Percentiles rank a stretch among this genome's conserved stretches.
Conservation (phyloP, 2,113 vertebrate genomes). For the Rattus rattus region DNA sequence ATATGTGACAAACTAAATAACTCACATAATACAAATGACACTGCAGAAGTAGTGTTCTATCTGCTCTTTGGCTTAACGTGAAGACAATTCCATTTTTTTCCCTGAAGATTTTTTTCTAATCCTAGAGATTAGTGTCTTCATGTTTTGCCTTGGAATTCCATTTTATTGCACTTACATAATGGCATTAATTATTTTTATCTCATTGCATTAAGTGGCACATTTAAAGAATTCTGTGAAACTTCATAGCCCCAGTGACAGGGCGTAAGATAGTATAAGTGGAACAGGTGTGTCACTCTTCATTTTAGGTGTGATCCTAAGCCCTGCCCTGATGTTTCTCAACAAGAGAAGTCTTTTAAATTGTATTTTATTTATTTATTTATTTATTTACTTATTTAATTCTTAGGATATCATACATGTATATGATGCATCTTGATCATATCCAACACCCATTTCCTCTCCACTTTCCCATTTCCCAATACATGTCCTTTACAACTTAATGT, state of each 20-base stretch:
- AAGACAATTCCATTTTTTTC: neutral
- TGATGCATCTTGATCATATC: neutral
- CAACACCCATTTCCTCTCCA: too few relatives aligned
- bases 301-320: neutral
- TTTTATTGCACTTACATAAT: neutral
- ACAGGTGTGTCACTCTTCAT: neutral
- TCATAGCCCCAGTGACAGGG: neutral
- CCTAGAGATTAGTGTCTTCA: neutral
- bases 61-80: constrained; percentile 16
- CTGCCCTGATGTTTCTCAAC: neutral
- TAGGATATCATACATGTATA: neutral
- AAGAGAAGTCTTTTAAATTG: neutral
- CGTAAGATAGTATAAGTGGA: neutral
- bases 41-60: constrained; percentile 52
- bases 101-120: neutral
- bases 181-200: neutral
- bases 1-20: constrained; percentile 79
- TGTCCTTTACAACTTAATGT: neutral
- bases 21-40: constrained; percentile 61
- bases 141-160: neutral
- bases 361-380: neutral
- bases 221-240: neutral
- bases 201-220: neutral
- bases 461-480: neutral
- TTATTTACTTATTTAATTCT: too few relatives aligned